Percentiles rank a stretch among this genome's conserved stretches.
Conservation (phyloP, 2,888 invertebrate genomes). For the Ochlodes sylvanus region DNA sequence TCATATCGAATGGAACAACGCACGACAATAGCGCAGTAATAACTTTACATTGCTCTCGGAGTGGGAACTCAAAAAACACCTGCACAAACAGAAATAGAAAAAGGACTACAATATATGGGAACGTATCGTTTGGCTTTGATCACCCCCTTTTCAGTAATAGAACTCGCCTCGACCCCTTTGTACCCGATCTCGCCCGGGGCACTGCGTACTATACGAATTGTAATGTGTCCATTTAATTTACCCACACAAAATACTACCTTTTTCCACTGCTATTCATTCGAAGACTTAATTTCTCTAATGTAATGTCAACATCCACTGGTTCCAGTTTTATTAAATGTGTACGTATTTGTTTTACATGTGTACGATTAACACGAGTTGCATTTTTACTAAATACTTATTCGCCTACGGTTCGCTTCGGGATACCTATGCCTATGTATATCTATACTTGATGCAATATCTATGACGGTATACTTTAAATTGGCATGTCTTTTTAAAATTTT, state of each 20-base stretch:
- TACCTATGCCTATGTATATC: too few relatives aligned
- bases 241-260: constrained; percentile 54
- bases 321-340: neutral
- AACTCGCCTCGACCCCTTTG: constrained; percentile 67
- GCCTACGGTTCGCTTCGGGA: too few relatives aligned
- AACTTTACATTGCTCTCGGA: constrained; percentile 58
- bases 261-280: constrained; percentile 54
- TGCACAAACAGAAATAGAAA: constrained; percentile 70
- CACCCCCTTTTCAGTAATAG: constrained; percentile 81
- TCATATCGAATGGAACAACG: constrained; percentile 45
- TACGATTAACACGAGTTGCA: neutral
- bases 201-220: constrained; percentile 51
- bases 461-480: too few relatives aligned
- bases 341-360: neutral
- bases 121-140: constrained; percentile 79
- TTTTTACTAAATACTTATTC: neutral
- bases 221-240: constrained; percentile 78
- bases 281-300: constrained; percentile 54
- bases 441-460: too few relatives aligned
- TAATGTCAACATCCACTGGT: constrained; percentile 32
- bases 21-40: constrained; percentile 52
- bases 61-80: constrained; percentile 63
- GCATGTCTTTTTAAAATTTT: too few relatives aligned
- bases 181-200: constrained; percentile 62
- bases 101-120: constrained; percentile 69